These are phyloP conservation scores for Oncorhynchus tshawytscha DNA, from an alignment of 2,113 vertebrate genomes.

Conservation along the genomic window DNA sequence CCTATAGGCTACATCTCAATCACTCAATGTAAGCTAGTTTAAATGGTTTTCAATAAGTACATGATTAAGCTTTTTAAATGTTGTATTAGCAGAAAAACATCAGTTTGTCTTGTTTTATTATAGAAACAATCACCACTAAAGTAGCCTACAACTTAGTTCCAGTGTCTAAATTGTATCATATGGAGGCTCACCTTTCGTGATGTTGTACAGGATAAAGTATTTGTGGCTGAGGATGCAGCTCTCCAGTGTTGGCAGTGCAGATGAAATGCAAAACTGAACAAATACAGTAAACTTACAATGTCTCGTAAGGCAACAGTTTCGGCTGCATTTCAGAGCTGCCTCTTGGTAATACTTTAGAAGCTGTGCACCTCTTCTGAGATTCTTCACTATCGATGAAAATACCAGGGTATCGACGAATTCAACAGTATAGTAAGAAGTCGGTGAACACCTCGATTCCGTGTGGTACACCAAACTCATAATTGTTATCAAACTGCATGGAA, in stretches of 20 bases:
- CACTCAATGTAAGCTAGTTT: neutral
- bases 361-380: slow-evolving; percentile 83
- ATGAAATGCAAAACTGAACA: slow-evolving; percentile 60
- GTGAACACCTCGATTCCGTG: slow-evolving; percentile 76
- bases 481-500: slow-evolving; percentile 63
- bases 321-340: slow-evolving; percentile 82
- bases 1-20: neutral
- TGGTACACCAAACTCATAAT: slow-evolving; percentile 61
- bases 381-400: slow-evolving; percentile 79
- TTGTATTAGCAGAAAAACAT: neutral
- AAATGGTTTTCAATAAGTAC: neutral
- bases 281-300: slow-evolving; percentile 67
- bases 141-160: neutral
- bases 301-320: slow-evolving; percentile 81
- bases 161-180: neutral
- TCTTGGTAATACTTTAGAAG: slow-evolving; percentile 75
- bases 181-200: slow-evolving; percentile 80
- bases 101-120: neutral
- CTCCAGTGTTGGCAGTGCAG: slow-evolving; percentile 85
- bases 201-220: slow-evolving; percentile 83
- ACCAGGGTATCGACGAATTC: slow-evolving; percentile 89
- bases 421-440: slow-evolving; percentile 86
- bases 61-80: too few relatives aligned
- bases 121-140: neutral
- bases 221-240: slow-evolving; percentile 83